Evolutionary conservation across 1,140 invertebrate genomes (phyloP), one percentile per base, ranked within the genome.

Genomic region (Cyrtorhinus lividipennis): DNA sequence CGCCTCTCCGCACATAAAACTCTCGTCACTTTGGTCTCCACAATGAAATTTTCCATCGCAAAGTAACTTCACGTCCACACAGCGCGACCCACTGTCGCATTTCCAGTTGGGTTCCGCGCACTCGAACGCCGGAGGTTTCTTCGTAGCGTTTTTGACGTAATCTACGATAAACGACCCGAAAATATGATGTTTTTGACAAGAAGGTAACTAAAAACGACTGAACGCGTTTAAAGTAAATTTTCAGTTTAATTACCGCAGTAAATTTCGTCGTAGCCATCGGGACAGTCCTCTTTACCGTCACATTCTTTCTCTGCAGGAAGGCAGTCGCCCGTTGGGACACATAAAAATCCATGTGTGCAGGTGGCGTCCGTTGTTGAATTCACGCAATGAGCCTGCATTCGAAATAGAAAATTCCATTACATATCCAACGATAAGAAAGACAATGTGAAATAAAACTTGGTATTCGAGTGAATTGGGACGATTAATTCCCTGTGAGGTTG

Each of bases 21-120:
- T 85, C 75, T 95, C 92, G 76, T 95, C 92, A 0, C 81, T 81
- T 26, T 81, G 80, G 72, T 92, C 88, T 13, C 73, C 68, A 72
- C 90, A 92, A 72, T 92, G 83, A 18, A 72, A 70, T 13, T 71
- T 71, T 0, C 75, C 77, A 72, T 90, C 83, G 71, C 88, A 91
- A 1, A 88, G 75, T 68, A 81, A 76, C 30, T 73, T 72, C 2
- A 81, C 77, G 23, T 77, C 72, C 45, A 90, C 78, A 73, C 88
- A 91, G 59, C 77, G 76, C 23, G 80, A 82, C 57, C 73, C 72
- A 66, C 83, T 83, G 69, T 85, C 82, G 71, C 87, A 89, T 18
- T 76, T 64, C 25, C 81, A 75, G 68, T 79, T 77, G 0, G 85
- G 85, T 70, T 79, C 72, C 56, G 76, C 72, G 69, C 86, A 88